phyloP scores from a whole-genome alignment of 2,888 invertebrate genomes.

The Cheilosia urbana region DNA sequence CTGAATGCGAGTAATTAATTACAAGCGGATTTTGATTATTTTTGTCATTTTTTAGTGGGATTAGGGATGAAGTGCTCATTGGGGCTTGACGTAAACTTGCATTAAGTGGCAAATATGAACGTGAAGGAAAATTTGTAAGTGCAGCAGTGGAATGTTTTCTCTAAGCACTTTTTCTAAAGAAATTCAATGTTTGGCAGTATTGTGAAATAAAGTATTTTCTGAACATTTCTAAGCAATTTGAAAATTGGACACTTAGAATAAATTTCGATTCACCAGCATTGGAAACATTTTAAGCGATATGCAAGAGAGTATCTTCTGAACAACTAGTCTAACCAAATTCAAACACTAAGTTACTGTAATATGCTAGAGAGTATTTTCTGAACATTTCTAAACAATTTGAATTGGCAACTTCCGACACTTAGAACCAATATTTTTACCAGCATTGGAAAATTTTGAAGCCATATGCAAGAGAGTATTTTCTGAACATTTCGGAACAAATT shows the following conservation, averaged over 20 bases:
- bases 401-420: not conserved
- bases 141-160: too few species aligned
- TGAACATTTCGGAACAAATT: not conserved
- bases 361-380: not conserved
- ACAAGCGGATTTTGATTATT: conserved; percentile 1
- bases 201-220: too few species aligned
- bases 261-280: too few species aligned
- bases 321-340: too few species aligned
- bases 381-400: not conserved
- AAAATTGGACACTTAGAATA: too few species aligned
- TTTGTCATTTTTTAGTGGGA: not conserved
- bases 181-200: not conserved
- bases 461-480: not conserved
- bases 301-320: not conserved
- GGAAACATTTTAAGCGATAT: too few species aligned
- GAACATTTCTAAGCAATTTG: too few species aligned
- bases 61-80: not conserved
- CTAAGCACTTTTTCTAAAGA: not conserved
- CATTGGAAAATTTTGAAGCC: too few species aligned
- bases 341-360: too few species aligned
- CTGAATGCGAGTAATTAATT: conserved; percentile 41
- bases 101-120: not conserved
- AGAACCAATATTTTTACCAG: not conserved
- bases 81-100: not conserved
- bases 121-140: too few species aligned